Percentiles rank a stretch among this genome's conserved stretches.
Evolutionary conservation across 2,113 vertebrate species (phyloP).

Genomic region (Amazona vittata): DNA sequence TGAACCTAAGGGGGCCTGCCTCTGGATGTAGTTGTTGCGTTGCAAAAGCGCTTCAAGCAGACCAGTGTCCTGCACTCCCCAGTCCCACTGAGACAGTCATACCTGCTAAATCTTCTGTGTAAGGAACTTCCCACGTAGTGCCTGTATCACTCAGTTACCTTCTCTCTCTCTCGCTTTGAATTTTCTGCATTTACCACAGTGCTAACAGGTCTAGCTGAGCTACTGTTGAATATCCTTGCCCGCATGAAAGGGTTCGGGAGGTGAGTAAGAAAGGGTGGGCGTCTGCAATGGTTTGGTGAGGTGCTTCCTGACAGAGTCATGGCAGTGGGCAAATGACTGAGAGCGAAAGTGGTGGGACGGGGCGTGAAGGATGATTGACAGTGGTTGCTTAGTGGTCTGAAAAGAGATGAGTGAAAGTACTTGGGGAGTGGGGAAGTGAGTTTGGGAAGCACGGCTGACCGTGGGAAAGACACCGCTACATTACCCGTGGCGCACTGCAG

Average conservation of each 20-base stretch:
- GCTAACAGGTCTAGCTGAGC: not conserved
- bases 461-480: not conserved
- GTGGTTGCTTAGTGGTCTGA: conserved; percentile 50
- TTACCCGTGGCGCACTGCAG: not conserved
- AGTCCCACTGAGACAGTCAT: rapidly evolving
- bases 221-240: not conserved
- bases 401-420: conserved; percentile 21
- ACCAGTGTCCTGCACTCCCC: not conserved
- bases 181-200: not conserved
- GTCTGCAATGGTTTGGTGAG: not conserved
- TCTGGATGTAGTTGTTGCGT: conserved; percentile 43
- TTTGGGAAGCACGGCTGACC: not conserved
- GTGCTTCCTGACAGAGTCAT: not conserved
- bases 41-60: not conserved
- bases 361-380: not conserved
- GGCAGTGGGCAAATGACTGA: conserved; percentile 11
- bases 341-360: not conserved
- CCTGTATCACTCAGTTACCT: not conserved
- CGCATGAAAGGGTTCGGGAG: not conserved
- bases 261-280: conserved; percentile 17
- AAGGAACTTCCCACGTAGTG: not conserved
- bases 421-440: not conserved
- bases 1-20: not conserved
- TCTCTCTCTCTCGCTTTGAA: not conserved
- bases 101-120: not conserved